phyloP scores from a whole-genome alignment of 64 coral and sea anemone species.

The Dendrophyllia cribrosa region DNA sequence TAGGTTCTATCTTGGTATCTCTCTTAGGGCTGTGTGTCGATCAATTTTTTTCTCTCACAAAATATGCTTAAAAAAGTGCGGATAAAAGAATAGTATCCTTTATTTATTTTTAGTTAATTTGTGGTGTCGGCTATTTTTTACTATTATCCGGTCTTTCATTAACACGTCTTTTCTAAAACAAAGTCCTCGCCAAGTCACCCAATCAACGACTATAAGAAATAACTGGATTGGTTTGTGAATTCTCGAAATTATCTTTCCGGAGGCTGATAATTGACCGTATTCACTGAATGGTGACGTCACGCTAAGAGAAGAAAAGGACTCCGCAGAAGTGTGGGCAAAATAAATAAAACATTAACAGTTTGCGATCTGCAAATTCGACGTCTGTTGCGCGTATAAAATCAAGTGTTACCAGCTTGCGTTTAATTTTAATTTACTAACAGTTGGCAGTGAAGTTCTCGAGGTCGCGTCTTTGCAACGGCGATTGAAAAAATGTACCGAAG shows the following conservation, averaged over 20 bases:
- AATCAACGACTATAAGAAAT: too few species aligned
- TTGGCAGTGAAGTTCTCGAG: not conserved
- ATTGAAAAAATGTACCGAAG: slow-evolving; percentile 15
- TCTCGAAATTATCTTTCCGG: not conserved
- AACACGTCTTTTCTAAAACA: too few species aligned
- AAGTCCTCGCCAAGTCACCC: too few species aligned
- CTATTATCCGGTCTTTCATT: too few species aligned
- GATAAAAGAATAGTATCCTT: too few species aligned
- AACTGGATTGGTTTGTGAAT: not conserved
- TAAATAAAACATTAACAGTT: slow-evolving; percentile 4
- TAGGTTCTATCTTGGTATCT: too few species aligned
- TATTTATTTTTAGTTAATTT: too few species aligned
- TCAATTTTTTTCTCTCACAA: too few species aligned
- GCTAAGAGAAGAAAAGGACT: not conserved
- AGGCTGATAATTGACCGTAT: not conserved
- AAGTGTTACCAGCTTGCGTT: not conserved
- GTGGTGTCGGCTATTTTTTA: too few species aligned
- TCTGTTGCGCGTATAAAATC: not conserved
- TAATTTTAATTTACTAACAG: not conserved
- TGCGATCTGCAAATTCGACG: slow-evolving; percentile 8
- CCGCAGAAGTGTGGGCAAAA: not conserved
- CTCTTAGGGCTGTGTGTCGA: too few species aligned
- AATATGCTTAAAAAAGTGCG: too few species aligned
- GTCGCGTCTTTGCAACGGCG: not conserved
- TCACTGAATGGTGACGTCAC: slow-evolving; percentile 6